These are phyloP conservation scores for Andrena hattorfiana DNA, from an alignment of 2,888 invertebrate species.

Conservation along the genomic window DNA sequence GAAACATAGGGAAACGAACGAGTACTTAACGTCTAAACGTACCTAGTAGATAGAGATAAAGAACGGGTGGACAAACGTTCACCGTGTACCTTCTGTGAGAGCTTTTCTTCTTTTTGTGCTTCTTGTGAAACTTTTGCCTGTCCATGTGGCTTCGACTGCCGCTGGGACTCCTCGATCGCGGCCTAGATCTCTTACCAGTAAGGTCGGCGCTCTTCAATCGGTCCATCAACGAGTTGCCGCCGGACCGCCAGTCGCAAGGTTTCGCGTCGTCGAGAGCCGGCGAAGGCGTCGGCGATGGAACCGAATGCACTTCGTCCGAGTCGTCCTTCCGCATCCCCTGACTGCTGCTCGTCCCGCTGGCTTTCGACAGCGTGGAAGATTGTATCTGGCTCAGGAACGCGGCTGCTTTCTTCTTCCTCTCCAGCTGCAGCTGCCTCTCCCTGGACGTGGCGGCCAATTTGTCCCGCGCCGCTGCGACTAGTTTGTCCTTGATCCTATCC, in stretches of 20 bases:
- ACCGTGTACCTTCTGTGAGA: slow-evolving; percentile 83
- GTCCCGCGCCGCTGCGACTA: slow-evolving; percentile 87
- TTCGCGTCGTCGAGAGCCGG: slow-evolving; percentile 68
- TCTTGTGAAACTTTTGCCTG: slow-evolving; percentile 82
- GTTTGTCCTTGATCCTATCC: slow-evolving; percentile 87
- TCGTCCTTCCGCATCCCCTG: slow-evolving; percentile 71
- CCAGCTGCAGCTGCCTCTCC: slow-evolving; percentile 88
- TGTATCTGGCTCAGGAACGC: slow-evolving; percentile 90
- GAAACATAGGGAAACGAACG: slow-evolving; percentile 13
- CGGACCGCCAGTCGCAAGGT: slow-evolving; percentile 22
- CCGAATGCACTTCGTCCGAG: slow-evolving; percentile 80
- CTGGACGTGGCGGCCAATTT: slow-evolving; percentile 84
- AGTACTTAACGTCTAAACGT: not conserved
- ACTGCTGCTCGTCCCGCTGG: slow-evolving; percentile 17
- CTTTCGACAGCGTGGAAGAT: slow-evolving; percentile 68
- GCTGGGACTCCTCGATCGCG: slow-evolving; percentile 80
- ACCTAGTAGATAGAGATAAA: not conserved
- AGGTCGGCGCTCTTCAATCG: slow-evolving; percentile 80
- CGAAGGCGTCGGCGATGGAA: slow-evolving; percentile 79
- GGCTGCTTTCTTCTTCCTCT: slow-evolving; percentile 92
- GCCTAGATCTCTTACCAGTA: slow-evolving; percentile 77
- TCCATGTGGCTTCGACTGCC: slow-evolving; percentile 77
- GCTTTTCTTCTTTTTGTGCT: slow-evolving; percentile 85
- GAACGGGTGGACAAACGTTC: too few species aligned
- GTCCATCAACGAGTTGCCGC: slow-evolving; percentile 79